Evolutionary conservation across 2,797 vertebrate species (phyloP).

Genomic region (Myripristis jacobus): DNA sequence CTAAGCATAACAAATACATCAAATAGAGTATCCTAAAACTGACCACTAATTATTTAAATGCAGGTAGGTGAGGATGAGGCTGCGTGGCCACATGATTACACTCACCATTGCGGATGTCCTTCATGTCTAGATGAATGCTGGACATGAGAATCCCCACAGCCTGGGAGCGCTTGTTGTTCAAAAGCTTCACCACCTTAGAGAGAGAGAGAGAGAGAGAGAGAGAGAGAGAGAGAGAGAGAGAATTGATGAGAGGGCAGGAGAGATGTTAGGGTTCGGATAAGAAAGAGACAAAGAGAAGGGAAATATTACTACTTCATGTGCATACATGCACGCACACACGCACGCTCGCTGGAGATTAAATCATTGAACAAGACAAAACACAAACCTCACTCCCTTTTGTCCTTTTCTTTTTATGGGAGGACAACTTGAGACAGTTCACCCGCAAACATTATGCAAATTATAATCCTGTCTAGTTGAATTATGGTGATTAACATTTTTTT

Average conservation of each 20-base stretch:
- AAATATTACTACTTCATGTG: background rate
- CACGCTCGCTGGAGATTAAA: conserved; percentile 4
- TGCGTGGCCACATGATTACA: conserved; percentile 13
- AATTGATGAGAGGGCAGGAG: background rate
- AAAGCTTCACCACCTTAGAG: conserved; percentile 92
- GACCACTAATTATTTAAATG: background rate
- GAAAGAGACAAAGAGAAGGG: conserved; percentile 6
- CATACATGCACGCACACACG: background rate
- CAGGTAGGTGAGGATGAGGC: background rate
- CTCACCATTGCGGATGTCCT: conserved; percentile 96
- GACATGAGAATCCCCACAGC: conserved; percentile 99
- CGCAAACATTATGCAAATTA: conserved; percentile 64
- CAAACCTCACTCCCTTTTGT: conserved; percentile 16
- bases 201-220: conserved; percentile 13
- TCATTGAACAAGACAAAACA: conserved; percentile 24
- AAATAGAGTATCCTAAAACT: too few species aligned
- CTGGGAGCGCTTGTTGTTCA: conserved; percentile 98
- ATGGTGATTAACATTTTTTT: conserved; percentile 43
- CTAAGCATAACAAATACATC: too few species aligned
- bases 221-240: conserved; percentile 4
- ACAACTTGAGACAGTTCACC: conserved; percentile 28
- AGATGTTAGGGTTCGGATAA: background rate
- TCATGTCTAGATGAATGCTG: conserved; percentile 99
- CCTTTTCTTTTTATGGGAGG: conserved; percentile 33
- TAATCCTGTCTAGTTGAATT: conserved; percentile 53